Base-by-base conservation (phyloP, 2,888 invertebrate genomes). In the Pseudeuparius sepicola region DNA sequence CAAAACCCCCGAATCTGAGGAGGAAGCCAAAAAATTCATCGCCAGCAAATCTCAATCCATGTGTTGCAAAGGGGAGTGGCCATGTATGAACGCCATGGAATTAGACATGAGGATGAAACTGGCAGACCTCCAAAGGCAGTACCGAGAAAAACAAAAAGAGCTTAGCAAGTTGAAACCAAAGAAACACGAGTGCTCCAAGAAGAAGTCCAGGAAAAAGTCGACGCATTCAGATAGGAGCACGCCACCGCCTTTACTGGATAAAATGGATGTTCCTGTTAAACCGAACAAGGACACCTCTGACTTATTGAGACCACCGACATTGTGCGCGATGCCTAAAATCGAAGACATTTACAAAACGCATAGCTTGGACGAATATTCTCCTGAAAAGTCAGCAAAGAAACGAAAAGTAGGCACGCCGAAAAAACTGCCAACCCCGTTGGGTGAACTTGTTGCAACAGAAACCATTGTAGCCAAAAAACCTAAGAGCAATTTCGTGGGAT, bases 391-490 rank as follows among this genome's bases (percentile, higher is more conserved):
- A 1, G 77, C 78, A 0, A 80, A 84, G 50, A 86, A 86, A 55
- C 72, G 87, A 6, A 86, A 87, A 65, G 84, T 85, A 1, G 85
- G 85, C 0, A 67, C 84, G 45, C 87, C 86, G 0, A 75, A 81
- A 44, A 85, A 85, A 53, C 67, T 81, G 7, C 30, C 52, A 36
- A 70, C 74, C 34, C 61, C 66, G n/a, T 53, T 65, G 9, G 64
- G 65, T 1, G 63, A 65, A 23, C 71, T 70, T 37, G 71, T 73
- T 43, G 71, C 74, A 1, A 82, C 82, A 0, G 85, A 86, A 61
- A 85, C 84, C 0, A 83, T 85, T 32, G 84, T 85, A 1, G 80
- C 84, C 3, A 86, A 86, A 55, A 84, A 84, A 55, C 78, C 81
- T 1, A 78, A 79, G 53, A 72, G 70, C 48, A 72, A 71, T 42